phyloP scores from a whole-genome alignment of 2,888 invertebrate species.

The Phymatocera aterrima region DNA sequence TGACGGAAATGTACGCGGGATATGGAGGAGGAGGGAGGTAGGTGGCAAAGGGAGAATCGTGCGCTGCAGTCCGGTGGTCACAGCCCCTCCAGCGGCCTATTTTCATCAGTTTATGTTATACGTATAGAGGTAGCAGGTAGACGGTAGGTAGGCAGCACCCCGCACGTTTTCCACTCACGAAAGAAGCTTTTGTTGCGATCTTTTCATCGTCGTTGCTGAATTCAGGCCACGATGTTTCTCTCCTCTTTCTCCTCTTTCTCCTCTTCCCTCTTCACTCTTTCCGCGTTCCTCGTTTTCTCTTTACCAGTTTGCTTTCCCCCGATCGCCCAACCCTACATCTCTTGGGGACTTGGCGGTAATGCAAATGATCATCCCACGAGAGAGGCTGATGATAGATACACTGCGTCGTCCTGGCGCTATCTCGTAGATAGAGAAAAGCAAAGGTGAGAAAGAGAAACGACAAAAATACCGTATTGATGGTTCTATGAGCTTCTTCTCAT shows the following conservation, averaged over 20 bases:
- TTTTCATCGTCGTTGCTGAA: conserved; percentile 59
- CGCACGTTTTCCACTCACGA: conserved; percentile 38
- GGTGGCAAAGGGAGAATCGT: neutral
- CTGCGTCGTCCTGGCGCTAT: neutral
- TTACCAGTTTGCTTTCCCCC: too few species aligned
- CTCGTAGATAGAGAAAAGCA: too few species aligned
- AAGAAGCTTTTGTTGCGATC: conserved; percentile 54
- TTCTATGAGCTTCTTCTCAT: neutral
- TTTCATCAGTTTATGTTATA: conserved; percentile 29
- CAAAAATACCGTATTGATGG: neutral
- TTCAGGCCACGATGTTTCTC: conserved; percentile 58
- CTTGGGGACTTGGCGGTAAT: conserved; percentile 30
- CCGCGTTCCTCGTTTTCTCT: too few species aligned
- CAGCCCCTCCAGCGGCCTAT: conserved; percentile 38
- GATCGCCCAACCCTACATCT: too few species aligned
- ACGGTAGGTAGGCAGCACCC: neutral
- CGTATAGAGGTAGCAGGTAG: neutral
- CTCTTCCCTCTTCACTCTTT: too few species aligned
- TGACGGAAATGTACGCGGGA: neutral
- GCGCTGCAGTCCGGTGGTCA: conserved; percentile 33
- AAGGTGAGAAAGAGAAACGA: neutral
- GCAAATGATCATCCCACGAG: conserved; percentile 51
- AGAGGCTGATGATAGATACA: conserved; percentile 37
- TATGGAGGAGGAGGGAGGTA: too few species aligned
- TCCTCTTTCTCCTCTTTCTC: too few species aligned